Evolutionary conservation across 2,888 invertebrate species (phyloP).

Genomic region (Calliphora vomitoria): DNA sequence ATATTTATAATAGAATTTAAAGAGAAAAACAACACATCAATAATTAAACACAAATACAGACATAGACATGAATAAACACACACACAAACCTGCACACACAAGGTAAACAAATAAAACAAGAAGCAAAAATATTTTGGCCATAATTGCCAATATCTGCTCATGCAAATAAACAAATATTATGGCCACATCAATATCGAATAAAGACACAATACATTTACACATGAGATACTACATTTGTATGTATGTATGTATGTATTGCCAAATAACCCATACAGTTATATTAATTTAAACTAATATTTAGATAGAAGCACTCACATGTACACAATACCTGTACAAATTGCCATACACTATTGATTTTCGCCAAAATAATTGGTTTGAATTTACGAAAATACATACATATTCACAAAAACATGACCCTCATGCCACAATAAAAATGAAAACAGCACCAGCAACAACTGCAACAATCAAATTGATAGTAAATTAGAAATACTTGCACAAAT

Average conservation of each 20-base stretch:
- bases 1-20: constrained; percentile 1
- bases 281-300: constrained; percentile 20
- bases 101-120: constrained; percentile 9
- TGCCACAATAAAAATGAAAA: constrained; percentile 16
- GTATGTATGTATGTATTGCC: too few relatives aligned
- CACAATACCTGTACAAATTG: neutral
- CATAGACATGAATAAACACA: neutral
- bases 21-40: constrained; percentile 4
- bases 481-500: constrained; percentile 6
- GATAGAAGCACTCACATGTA: neutral
- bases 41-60: constrained; percentile 19
- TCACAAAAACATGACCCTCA: neutral
- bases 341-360: neutral
- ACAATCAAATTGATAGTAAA: constrained; percentile 20
- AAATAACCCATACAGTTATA: neutral
- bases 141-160: constrained; percentile 45
- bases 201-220: neutral
- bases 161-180: constrained; percentile 40
- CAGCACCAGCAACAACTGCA: neutral
- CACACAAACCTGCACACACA: neutral
- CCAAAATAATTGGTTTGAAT: neutral
- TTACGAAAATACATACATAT: neutral
- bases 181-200: neutral
- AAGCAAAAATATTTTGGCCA: neutral
- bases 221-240: neutral